Base-by-base conservation (phyloP, 53 echinoderm and acorn worm genomes). In the Astropecten irregularis region DNA sequence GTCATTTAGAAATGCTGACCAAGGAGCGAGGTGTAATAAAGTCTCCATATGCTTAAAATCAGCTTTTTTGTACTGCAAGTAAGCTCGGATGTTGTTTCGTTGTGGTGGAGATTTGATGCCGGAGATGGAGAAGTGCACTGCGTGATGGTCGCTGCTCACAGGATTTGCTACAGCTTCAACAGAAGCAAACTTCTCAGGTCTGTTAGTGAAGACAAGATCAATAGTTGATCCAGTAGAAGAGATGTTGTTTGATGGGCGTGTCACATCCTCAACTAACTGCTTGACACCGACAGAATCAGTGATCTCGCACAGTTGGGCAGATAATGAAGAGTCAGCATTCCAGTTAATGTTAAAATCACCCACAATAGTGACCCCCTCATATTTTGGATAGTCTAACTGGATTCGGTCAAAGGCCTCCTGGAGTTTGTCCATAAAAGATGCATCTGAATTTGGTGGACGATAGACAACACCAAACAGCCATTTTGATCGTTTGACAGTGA, bases 21-120 rank as follows among this genome's bases (percentile, higher is more conserved):
- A n/a, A n/a, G n/a, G n/a, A n/a, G n/a, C n/a, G n/a, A n/a, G n/a
- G n/a, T n/a, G 68, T 34, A 84, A 42, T 29, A 71, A 61, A 22
- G 58, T 70, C 25, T 72, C 69, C 23, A 84, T 19, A 25, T 84
- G 84, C 18, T 40, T 5, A 9, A 44, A 23, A 72, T 84, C 84
- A 18, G 84, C 84, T 71, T n/a, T n/a, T n/a, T n/a, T n/a, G n/a
- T n/a, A n/a, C n/a, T n/a, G n/a, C n/a, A n/a, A n/a, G n/a, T n/a
- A 84, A 46, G 69, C 30, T 5, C 84, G 58, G 39, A 84, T 28
- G 37, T 42, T 28, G 26, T 29, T 42, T 46, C 52, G 67, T 47
- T 68, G 48, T 63, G 84, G 40, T 18, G 52, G 68, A 58, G 84
- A 14, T 79, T 79, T 79, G 59, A 25, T 46, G 47, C 47, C 47